These are phyloP conservation scores for Diadumene lineata DNA, from an alignment of 92 coral and sea anemone genomes.

Conservation along the genomic window DNA sequence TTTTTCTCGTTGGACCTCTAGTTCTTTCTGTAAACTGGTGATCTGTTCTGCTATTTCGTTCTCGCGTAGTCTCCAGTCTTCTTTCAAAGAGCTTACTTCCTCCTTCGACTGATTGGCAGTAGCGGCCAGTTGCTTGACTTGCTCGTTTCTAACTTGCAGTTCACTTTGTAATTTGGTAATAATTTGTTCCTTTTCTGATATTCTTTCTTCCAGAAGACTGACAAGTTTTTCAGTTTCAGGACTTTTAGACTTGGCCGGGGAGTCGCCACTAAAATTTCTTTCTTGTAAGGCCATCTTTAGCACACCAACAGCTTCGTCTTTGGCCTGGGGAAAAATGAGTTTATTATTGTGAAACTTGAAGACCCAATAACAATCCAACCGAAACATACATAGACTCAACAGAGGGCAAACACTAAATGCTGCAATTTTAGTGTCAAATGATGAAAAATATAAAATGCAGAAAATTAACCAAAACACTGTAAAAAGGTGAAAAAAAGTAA, in stretches of 20 bases:
- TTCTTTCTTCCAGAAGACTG: constrained; percentile 76
- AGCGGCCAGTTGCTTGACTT: constrained; percentile 19
- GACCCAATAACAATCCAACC: no score
- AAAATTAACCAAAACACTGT: no score
- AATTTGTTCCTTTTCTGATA: constrained; percentile 79
- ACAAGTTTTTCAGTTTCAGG: constrained; percentile 77
- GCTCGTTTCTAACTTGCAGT: constrained; percentile 45
- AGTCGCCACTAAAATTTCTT: constrained; percentile 75
- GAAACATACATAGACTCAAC: no score
- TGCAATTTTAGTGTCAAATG: no score
- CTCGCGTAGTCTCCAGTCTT: constrained; percentile 34
- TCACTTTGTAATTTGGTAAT: constrained; percentile 56
- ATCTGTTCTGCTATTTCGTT: constrained; percentile 19
- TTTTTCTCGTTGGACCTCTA: constrained; percentile 53
- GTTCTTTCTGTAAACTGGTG: constrained; percentile 22
- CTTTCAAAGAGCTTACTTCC: constrained; percentile 26
- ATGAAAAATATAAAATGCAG: no score
- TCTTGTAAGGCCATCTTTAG: constrained; percentile 89
- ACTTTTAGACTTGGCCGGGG: constrained; percentile 39
- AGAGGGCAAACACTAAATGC: no score
- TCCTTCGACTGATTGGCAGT: constrained; percentile 15
- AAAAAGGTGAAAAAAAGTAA: no score
- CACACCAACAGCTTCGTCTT: constrained; percentile 95
- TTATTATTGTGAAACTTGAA: no score
- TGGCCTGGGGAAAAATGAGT: constrained; percentile 67